phyloP scores from a whole-genome alignment of 2,113 vertebrate genomes.

The Tautogolabrus adspersus region DNA sequence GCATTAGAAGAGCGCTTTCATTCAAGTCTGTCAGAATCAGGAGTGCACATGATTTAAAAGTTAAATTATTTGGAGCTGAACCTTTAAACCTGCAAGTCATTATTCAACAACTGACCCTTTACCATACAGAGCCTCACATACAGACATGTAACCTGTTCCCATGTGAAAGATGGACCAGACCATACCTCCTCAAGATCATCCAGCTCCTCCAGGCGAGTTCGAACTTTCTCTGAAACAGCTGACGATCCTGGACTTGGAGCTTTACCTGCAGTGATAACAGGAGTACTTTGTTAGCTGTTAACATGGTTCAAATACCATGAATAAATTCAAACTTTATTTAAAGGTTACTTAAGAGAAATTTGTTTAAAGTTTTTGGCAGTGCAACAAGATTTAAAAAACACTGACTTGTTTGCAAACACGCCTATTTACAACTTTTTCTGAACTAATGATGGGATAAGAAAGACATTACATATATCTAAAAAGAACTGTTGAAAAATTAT shows the following conservation, averaged over 20 bases:
- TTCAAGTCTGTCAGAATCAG: background rate
- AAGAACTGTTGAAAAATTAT: too few species aligned
- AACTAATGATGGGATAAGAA: too few species aligned
- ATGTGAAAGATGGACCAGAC: background rate
- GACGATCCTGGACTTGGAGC: conserved; percentile 85
- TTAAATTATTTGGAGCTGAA: too few species aligned
- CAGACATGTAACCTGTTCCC: background rate
- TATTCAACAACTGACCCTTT: background rate
- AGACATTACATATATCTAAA: too few species aligned
- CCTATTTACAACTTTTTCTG: too few species aligned
- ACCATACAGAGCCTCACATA: background rate
- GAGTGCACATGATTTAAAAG: background rate
- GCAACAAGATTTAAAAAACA: too few species aligned
- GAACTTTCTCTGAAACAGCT: conserved; percentile 96
- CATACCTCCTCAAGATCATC: conserved; percentile 97
- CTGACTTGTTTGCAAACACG: too few species aligned
- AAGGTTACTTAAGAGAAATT: background rate
- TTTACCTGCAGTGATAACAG: conserved; percentile 82
- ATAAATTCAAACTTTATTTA: background rate
- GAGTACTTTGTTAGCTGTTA: background rate
- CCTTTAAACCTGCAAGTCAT: too few species aligned
- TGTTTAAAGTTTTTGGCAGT: too few species aligned
- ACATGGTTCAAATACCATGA: background rate
- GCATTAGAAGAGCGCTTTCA: background rate
- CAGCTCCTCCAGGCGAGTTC: conserved; percentile 95